Evolutionary conservation across 2,888 invertebrate genomes (phyloP).

Genomic region (Eupeodes luniger): DNA sequence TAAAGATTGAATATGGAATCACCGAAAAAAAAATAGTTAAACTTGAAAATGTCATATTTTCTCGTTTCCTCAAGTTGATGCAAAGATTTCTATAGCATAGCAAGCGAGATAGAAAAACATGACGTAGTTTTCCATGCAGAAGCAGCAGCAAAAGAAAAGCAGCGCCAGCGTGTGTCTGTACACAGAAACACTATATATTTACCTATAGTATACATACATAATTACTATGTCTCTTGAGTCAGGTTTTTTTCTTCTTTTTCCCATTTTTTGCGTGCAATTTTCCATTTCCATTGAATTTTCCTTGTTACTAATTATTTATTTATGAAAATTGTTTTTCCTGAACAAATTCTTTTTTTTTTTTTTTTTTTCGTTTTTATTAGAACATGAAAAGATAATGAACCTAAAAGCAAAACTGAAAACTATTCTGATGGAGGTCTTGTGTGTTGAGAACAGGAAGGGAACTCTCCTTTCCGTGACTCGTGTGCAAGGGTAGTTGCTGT

Average conservation of each 20-base stretch:
- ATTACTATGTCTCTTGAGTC: constrained; percentile 11
- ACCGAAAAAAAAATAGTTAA: constrained; percentile 46
- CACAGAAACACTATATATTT: constrained; percentile 53
- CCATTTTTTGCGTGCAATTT: constrained; percentile 50
- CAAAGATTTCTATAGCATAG: constrained; percentile 20
- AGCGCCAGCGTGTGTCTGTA: constrained; percentile 52
- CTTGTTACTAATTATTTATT: constrained; percentile 51
- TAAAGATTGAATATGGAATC: not conserved
- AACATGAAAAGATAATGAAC: constrained; percentile 6
- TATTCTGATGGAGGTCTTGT: not conserved
- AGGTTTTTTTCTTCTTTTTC: constrained; percentile 17
- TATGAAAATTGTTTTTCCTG: constrained; percentile 39
- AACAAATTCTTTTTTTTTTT: not conserved
- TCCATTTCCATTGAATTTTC: constrained; percentile 47
- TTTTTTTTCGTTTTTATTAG: not conserved
- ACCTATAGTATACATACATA: constrained; percentile 39
- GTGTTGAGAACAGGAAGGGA: not conserved
- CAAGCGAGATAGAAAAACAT: constrained; percentile 59
- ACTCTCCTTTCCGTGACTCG: not conserved
- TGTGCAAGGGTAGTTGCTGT: constrained; percentile 10
- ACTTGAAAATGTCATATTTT: constrained; percentile 55
- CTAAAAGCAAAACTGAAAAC: constrained; percentile 1
- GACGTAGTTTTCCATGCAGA: constrained; percentile 59
- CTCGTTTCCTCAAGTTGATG: constrained; percentile 45
- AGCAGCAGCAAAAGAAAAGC: constrained; percentile 40